Evolutionary conservation across 1,140 invertebrate genomes (phyloP).

Genomic region (Anagrus nilaparvatae): DNA sequence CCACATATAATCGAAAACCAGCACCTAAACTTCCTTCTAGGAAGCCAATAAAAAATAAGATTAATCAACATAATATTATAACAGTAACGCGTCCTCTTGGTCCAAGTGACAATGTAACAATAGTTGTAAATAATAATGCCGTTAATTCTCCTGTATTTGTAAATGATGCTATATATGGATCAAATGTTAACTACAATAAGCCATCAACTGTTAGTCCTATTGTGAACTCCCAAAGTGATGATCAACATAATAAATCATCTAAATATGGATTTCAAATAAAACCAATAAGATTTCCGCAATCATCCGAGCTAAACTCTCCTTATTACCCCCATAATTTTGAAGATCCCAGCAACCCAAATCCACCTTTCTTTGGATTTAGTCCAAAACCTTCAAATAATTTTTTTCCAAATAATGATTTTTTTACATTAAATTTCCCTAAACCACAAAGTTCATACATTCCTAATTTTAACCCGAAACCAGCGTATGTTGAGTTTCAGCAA

Average conservation of each 20-base stretch:
- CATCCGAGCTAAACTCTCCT: constrained; percentile 16
- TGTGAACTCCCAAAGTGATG: neutral
- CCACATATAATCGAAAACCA: constrained; percentile 3
- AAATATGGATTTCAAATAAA: constrained; percentile 4
- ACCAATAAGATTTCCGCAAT: neutral
- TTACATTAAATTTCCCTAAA: constrained; percentile 10
- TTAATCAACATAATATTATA: constrained; percentile 34
- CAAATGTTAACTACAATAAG: constrained; percentile 19
- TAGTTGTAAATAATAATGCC: constrained; percentile 34
- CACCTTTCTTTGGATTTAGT: constrained; percentile 26
- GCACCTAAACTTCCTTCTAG: constrained; percentile 11
- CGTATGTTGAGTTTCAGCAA: neutral
- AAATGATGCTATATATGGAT: constrained; percentile 29
- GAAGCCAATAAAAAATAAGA: constrained; percentile 23
- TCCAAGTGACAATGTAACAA: constrained; percentile 30
- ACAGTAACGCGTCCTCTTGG: constrained; percentile 27
- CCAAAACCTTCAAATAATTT: constrained; percentile 19
- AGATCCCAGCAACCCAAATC: constrained; percentile 34
- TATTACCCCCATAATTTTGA: constrained; percentile 27
- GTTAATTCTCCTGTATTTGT: constrained; percentile 33
- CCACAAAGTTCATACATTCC: constrained; percentile 19
- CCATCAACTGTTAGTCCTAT: constrained; percentile 5
- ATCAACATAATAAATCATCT: neutral
- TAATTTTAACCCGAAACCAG: neutral
- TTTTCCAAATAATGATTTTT: constrained; percentile 21